Evolutionary conservation across 1,140 invertebrate species (phyloP).

Genomic region (Dermatophagoides farinae): DNA sequence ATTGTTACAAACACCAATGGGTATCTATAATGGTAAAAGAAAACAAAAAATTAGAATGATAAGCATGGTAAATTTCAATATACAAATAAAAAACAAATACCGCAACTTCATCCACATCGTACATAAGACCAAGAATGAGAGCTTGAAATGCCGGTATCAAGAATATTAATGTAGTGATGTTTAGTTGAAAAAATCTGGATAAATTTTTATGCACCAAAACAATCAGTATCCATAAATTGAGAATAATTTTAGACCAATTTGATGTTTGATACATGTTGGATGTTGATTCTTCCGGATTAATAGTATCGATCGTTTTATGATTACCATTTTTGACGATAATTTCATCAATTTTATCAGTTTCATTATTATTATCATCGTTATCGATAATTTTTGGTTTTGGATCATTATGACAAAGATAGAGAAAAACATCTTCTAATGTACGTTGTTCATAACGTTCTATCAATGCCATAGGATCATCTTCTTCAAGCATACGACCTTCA

Average conservation of each 20-base stretch:
- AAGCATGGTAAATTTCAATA: neutral
- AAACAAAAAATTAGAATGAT: neutral
- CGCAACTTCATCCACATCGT: constrained; percentile 1
- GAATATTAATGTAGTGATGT: constrained; percentile 6
- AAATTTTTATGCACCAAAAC: constrained; percentile 6
- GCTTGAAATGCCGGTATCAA: constrained; percentile 12
- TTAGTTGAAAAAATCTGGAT: constrained; percentile 8
- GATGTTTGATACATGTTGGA: too few relatives aligned
- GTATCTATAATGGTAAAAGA: neutral
- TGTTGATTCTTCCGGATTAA: too few relatives aligned
- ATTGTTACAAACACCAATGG: constrained; percentile 41
- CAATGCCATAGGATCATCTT: constrained; percentile 6
- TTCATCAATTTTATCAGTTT: neutral
- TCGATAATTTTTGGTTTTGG: too few relatives aligned
- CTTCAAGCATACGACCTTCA: constrained; percentile 7
- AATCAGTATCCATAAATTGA: constrained; percentile 3
- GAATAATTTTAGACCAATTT: neutral
- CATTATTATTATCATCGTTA: neutral
- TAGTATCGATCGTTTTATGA: neutral
- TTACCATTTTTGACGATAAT: neutral
- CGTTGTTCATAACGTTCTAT: neutral
- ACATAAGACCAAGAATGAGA: constrained; percentile 2
- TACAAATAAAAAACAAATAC: neutral
- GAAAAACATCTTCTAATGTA: constrained; percentile 51
- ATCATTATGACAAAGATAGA: constrained; percentile 43